phyloP scores from a whole-genome alignment of 2,797 vertebrate species.

The Astyanax mexicanus region DNA sequence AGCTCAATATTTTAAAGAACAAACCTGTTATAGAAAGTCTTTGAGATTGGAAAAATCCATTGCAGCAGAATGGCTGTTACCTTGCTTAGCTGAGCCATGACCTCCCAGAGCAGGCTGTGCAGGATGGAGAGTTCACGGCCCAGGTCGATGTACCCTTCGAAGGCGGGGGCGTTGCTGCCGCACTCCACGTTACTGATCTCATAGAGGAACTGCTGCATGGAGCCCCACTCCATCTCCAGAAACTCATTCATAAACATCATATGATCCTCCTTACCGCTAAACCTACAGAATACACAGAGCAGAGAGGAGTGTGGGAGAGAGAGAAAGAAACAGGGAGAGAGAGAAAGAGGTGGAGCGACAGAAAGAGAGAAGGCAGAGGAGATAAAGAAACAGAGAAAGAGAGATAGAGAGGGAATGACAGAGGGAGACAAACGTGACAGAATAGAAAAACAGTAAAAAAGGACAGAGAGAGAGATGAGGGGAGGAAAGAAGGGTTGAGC shows the following conservation, averaged over 20 bases:
- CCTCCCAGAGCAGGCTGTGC: conserved; percentile 96
- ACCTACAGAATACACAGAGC: conserved; percentile 74
- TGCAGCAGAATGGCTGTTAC: conserved; percentile 64
- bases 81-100: conserved; percentile 96
- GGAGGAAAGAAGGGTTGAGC: conserved; percentile 5
- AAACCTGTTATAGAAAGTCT: too few species aligned
- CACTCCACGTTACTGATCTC: conserved; percentile 97
- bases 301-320: conserved; percentile 49
- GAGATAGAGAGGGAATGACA: conserved; percentile 27
- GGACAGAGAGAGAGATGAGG: conserved; percentile 26
- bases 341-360: conserved; percentile 16
- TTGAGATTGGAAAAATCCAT: too few species aligned
- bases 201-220: conserved; percentile 98
- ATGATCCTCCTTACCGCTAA: conserved; percentile 93
- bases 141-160: conserved; percentile 97
- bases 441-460: conserved; percentile 31
- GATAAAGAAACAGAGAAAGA: neutral
- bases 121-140: conserved; percentile 93
- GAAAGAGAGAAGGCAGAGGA: conserved; percentile 5
- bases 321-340: conserved; percentile 25
- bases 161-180: conserved; percentile 91
- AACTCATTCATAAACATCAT: conserved; percentile 98
- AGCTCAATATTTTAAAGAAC: too few species aligned
- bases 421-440: conserved; percentile 19
- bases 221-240: conserved; percentile 96